These are phyloP conservation scores for Latrodectus elegans DNA, from an alignment of 2,888 invertebrate species.

Conservation along the genomic window DNA sequence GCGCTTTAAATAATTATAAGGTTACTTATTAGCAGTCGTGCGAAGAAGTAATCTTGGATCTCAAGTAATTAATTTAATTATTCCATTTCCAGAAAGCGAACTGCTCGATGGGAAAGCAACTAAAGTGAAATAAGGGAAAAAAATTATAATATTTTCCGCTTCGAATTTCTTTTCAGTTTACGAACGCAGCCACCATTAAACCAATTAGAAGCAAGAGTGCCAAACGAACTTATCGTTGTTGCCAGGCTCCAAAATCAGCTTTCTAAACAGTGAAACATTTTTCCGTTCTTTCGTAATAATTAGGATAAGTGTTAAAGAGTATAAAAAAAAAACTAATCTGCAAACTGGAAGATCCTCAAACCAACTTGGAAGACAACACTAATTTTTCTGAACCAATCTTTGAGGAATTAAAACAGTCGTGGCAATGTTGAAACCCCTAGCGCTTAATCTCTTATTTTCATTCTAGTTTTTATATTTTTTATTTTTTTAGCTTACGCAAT, in stretches of 20 bases:
- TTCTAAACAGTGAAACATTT: slow-evolving; percentile 61
- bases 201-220: slow-evolving; percentile 59
- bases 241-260: slow-evolving; percentile 58
- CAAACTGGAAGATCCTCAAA: slow-evolving; percentile 41
- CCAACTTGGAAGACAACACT: slow-evolving; percentile 54
- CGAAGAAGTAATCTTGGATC: slow-evolving; percentile 40
- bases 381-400: slow-evolving; percentile 48
- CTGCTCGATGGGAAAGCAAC: slow-evolving; percentile 19
- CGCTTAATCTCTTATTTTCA: slow-evolving; percentile 58
- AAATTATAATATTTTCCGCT: slow-evolving; percentile 41
- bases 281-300: slow-evolving; percentile 60
- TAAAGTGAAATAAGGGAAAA: slow-evolving; percentile 19
- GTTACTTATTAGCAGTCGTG: slow-evolving; percentile 60
- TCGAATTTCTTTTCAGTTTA: slow-evolving; percentile 38
- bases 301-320: slow-evolving; percentile 60
- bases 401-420: slow-evolving; percentile 63
- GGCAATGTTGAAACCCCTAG: slow-evolving; percentile 54
- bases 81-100: slow-evolving; percentile 46
- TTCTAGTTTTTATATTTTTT: slow-evolving; percentile 9
- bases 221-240: slow-evolving; percentile 67
- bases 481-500: slow-evolving; percentile 26
- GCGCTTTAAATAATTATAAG: slow-evolving; percentile 23
- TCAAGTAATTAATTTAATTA: slow-evolving; percentile 67
- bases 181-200: slow-evolving; percentile 58
- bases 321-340: slow-evolving; percentile 25